These are phyloP conservation scores for Proisotoma minuta DNA, from an alignment of 2,888 invertebrate species.

Conservation along the genomic window DNA sequence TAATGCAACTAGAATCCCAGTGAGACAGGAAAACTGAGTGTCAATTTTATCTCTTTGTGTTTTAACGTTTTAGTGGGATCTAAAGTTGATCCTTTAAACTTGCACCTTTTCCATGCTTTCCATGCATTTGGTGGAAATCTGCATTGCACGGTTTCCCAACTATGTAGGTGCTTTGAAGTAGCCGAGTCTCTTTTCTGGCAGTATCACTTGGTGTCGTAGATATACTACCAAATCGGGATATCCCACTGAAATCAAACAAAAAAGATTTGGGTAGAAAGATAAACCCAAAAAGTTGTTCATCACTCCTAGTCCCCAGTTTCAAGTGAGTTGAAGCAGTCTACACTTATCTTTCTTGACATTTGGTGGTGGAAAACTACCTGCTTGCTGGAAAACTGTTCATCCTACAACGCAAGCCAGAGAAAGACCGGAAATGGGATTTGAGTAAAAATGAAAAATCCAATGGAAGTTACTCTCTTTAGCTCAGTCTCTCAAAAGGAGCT, in stretches of 20 bases:
- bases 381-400: too few species aligned
- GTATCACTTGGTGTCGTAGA: not conserved
- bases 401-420: too few species aligned
- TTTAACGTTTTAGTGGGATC: constrained; percentile 9
- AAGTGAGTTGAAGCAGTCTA: not conserved
- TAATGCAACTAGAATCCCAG: too few species aligned
- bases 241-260: not conserved
- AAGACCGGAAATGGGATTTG: constrained; percentile 2
- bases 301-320: not conserved
- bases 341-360: constrained; percentile 4
- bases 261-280: not conserved
- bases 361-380: too few species aligned
- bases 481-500: too few species aligned
- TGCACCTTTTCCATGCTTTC: not conserved
- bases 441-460: not conserved
- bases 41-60: constrained; percentile 10
- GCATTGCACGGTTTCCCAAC: not conserved
- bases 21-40: not conserved
- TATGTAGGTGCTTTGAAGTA: not conserved
- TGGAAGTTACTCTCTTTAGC: too few species aligned
- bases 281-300: constrained; percentile 5
- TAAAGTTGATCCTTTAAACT: constrained; percentile 10
- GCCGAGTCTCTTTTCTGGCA: not conserved
- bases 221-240: not conserved
- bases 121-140: not conserved